These are phyloP conservation scores for Circaetus cinerascens DNA, from an alignment of 2,113 vertebrate genomes.

Conservation along the genomic window DNA sequence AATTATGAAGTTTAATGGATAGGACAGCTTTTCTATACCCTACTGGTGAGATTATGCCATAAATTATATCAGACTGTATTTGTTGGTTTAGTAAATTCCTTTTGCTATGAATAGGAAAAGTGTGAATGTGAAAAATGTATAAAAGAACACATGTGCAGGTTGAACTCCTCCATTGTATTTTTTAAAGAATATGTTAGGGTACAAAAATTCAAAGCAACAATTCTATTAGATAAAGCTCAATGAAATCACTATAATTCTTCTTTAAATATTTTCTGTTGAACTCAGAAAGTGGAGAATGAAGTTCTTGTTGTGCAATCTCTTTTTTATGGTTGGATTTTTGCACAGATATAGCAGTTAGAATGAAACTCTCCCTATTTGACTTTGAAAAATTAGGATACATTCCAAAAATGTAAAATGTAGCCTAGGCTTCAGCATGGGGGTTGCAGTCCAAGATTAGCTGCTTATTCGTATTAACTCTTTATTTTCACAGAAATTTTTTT, in stretches of 20 bases:
- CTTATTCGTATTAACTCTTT: background rate
- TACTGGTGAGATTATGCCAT: background rate
- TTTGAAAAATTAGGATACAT: background rate
- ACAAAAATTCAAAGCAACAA: background rate
- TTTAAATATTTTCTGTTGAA: background rate
- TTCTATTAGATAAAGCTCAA: background rate
- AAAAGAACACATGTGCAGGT: background rate
- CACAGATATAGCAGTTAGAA: background rate
- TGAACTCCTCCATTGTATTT: background rate
- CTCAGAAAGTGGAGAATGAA: background rate
- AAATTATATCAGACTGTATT: background rate
- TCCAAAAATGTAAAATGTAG: background rate
- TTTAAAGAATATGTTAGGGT: background rate
- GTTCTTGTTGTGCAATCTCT: background rate
- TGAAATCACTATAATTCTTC: background rate
- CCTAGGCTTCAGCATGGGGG: background rate
- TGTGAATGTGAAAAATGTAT: background rate
- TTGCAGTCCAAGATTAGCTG: background rate
- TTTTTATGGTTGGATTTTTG: background rate
- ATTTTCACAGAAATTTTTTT: background rate
- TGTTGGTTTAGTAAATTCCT: background rate
- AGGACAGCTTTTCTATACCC: background rate
- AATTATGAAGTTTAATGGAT: background rate
- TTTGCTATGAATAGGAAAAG: background rate
- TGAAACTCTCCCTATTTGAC: background rate